These are phyloP conservation scores for Mythimna pallens DNA, from an alignment of 2,888 invertebrate genomes.

Conservation along the genomic window DNA sequence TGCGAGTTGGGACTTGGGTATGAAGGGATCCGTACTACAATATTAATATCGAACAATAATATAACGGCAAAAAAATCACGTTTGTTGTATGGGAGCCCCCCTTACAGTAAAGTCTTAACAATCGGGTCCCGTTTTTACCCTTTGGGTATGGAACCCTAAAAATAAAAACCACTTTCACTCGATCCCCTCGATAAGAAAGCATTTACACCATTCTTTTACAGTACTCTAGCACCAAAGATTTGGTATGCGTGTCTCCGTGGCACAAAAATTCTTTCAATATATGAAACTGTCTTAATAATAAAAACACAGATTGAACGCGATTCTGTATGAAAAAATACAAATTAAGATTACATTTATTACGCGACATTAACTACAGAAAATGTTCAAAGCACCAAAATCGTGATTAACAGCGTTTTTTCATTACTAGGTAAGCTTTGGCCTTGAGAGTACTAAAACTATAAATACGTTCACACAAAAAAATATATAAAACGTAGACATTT, in stretches of 20 bases:
- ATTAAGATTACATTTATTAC: slow-evolving; percentile 11
- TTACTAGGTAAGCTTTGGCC: slow-evolving; percentile 41
- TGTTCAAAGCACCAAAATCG: slow-evolving; percentile 15
- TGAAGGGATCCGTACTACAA: too few relatives aligned
- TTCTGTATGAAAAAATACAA: not conserved
- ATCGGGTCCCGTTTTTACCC: too few relatives aligned
- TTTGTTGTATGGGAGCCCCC: too few relatives aligned
- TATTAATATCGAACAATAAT: too few relatives aligned
- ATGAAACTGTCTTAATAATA: not conserved
- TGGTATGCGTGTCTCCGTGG: not conserved
- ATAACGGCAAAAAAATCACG: too few relatives aligned
- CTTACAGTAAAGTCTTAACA: too few relatives aligned
- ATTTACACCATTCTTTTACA: not conserved
- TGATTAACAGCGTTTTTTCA: slow-evolving; percentile 37
- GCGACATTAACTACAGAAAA: not conserved
- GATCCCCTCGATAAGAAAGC: slow-evolving; percentile 6
- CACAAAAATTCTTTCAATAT: too few relatives aligned
- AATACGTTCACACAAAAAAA: slow-evolving; percentile 38
- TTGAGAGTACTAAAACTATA: slow-evolving; percentile 48
- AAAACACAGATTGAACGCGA: not conserved
- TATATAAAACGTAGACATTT: slow-evolving; percentile 49
- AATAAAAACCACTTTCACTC: slow-evolving; percentile 12
- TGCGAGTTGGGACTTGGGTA: too few relatives aligned
- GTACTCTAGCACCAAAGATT: not conserved
- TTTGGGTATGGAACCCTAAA: not conserved